Percentiles rank a stretch among this genome's conserved stretches.
Conservation (phyloP, 2,888 invertebrate species). For the Caenorhabditis sp. region DNA sequence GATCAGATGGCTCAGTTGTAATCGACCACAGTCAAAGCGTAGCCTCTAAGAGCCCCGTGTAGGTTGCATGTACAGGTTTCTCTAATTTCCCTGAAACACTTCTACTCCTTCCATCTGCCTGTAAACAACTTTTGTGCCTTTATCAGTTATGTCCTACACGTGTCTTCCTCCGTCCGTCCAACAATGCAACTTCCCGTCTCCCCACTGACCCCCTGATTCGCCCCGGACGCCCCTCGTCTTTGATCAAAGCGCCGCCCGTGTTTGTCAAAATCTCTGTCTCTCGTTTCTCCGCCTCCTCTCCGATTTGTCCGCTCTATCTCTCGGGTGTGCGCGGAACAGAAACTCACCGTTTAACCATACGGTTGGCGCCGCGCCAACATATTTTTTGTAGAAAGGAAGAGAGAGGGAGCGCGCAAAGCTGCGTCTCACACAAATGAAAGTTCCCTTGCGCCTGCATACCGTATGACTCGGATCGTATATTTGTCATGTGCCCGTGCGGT, state of each 20-base stretch:
- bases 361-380: conserved; percentile 37
- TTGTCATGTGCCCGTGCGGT: conserved; percentile 19
- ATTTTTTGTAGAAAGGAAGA: conserved; percentile 1
- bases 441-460: not conserved
- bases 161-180: not conserved
- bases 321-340: conserved; percentile 13
- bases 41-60: too few species aligned
- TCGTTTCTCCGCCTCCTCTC: not conserved
- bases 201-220: conserved; percentile 8
- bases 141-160: not conserved
- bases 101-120: not conserved
- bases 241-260: conserved; percentile 19
- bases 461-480: conserved; percentile 26
- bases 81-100: too few species aligned
- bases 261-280: conserved; percentile 16
- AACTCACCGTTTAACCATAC: conserved; percentile 25
- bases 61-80: too few species aligned
- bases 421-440: too few species aligned
- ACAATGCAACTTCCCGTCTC: not conserved
- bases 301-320: not conserved
- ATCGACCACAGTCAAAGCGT: too few species aligned
- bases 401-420: too few species aligned
- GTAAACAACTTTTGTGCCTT: not conserved
- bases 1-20: too few species aligned
- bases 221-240: not conserved